Evolutionary conservation across 2,888 invertebrate genomes (phyloP).

Genomic region (Petrolisthes cinctipes): DNA sequence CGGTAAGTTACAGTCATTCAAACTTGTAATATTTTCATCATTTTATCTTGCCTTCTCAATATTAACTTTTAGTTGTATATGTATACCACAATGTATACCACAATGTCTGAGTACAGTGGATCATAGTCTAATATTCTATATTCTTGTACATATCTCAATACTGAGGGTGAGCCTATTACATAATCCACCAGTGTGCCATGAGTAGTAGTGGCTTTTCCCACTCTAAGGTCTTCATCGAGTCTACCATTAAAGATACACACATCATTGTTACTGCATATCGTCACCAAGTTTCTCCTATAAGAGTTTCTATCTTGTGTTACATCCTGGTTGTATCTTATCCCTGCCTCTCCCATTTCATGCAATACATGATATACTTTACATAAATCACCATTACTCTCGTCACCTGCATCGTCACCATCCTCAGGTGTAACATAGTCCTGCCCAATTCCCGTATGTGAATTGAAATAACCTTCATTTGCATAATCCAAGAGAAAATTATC

Average conservation of each 20-base stretch:
- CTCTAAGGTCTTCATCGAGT: background rate
- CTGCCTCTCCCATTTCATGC: background rate
- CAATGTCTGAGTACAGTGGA: too few relatives aligned
- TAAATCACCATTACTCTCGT: background rate
- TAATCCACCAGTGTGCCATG: too few relatives aligned
- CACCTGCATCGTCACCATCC: background rate
- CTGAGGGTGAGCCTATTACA: too few relatives aligned
- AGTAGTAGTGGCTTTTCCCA: too few relatives aligned
- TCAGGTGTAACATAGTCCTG: slow-evolving; percentile 5
- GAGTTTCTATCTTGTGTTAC: background rate
- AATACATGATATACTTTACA: slow-evolving; percentile 2
- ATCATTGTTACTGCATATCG: background rate
- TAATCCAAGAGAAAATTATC: background rate
- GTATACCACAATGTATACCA: too few relatives aligned
- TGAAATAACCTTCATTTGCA: background rate
- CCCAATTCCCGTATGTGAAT: background rate
- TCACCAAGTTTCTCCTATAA: background rate
- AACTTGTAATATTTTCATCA: too few relatives aligned
- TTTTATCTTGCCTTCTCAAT: too few relatives aligned
- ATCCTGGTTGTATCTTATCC: background rate
- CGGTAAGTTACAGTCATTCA: too few relatives aligned
- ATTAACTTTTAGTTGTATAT: too few relatives aligned
- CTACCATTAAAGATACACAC: background rate
- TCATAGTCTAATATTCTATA: too few relatives aligned
- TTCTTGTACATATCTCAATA: too few relatives aligned